These are phyloP conservation scores for Patella ulyssiponensis DNA, from an alignment of 2,888 invertebrate genomes.

Conservation along the genomic window DNA sequence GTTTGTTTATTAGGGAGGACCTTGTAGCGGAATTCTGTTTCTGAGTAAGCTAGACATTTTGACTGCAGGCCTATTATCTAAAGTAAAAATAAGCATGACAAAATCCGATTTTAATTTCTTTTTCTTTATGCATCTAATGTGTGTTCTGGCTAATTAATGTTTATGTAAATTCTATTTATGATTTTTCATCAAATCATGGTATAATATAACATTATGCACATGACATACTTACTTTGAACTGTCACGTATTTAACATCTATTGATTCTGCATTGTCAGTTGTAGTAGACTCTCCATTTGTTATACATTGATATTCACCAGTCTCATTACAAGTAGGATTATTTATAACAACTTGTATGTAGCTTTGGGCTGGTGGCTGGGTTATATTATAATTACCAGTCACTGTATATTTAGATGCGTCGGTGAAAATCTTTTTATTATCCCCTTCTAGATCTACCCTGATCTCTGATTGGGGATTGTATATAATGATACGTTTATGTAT, in stretches of 20 bases:
- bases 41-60: too few species aligned
- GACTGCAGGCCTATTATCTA: too few species aligned
- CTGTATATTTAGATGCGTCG: background rate
- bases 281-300: background rate
- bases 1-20: too few species aligned
- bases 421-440: background rate
- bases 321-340: slow-evolving; percentile 7
- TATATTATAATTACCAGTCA: background rate
- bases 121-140: too few species aligned
- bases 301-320: background rate
- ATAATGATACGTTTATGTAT: too few species aligned
- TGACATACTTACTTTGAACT: background rate
- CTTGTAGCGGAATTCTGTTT: too few species aligned
- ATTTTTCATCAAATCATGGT: too few species aligned
- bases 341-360: background rate
- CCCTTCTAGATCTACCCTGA: background rate
- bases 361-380: background rate
- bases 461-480: too few species aligned
- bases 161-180: too few species aligned
- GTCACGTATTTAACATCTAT: background rate
- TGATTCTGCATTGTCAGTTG: background rate
- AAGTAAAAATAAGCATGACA: too few species aligned
- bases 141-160: too few species aligned
- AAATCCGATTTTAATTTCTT: too few species aligned
- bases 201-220: background rate